A percentile compares a stretch with the other conserved stretches of the same genome.
phyloP scores from a whole-genome alignment of 2,113 vertebrate species.

The Nycticebus coucang region DNA sequence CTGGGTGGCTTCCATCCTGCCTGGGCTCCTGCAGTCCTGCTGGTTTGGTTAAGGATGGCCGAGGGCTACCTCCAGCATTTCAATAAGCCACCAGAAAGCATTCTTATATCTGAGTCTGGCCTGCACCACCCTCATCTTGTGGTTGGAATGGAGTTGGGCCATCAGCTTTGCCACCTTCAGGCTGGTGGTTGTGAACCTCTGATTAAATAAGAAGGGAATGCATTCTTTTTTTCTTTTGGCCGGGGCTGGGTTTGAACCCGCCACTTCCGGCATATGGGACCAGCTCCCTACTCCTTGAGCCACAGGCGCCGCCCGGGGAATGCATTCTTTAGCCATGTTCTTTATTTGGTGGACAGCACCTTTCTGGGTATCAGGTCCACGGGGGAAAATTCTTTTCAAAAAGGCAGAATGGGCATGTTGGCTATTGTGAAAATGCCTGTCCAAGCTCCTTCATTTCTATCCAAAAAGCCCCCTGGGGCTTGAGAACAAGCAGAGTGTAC shows the following conservation, averaged over 20 bases:
- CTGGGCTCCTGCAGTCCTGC: not conserved
- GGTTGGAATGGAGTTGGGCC: not conserved
- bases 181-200: not conserved
- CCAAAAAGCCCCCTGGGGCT: no score
- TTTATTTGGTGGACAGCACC: not conserved
- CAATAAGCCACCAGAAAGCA: not conserved
- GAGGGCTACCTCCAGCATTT: not conserved
- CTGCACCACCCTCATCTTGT: not conserved
- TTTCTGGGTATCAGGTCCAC: not conserved
- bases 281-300: no score
- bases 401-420: not conserved
- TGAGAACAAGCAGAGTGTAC: not conserved
- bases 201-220: no score
- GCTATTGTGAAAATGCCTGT: not conserved
- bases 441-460: not conserved
- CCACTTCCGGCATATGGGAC: no score
- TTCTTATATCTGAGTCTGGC: not conserved
- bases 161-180: not conserved
- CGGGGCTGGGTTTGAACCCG: no score
- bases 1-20: not conserved
- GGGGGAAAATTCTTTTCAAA: not conserved
- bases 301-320: no score
- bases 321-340: not conserved
- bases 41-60: not conserved
- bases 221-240: no score